These are phyloP conservation scores for Trachelus stipa DNA, from an alignment of 2,888 invertebrate species.

Conservation along the genomic window DNA sequence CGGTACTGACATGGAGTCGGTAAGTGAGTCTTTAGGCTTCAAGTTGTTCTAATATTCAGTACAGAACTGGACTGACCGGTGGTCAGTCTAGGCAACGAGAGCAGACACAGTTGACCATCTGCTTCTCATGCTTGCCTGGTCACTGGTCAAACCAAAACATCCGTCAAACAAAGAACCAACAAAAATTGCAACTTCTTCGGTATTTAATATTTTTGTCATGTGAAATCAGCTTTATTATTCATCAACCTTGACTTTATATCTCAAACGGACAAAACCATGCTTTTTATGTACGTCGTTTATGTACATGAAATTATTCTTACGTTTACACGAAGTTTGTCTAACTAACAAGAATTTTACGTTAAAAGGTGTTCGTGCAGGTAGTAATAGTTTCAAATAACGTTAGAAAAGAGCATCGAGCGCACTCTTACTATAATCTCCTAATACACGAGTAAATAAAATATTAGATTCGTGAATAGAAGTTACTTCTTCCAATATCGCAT, in stretches of 20 bases:
- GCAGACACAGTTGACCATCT: background rate
- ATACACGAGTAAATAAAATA: constrained; percentile 3
- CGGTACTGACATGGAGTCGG: constrained; percentile 3
- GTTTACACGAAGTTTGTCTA: background rate
- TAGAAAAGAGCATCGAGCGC: background rate
- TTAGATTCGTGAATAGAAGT: background rate
- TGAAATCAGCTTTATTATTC: background rate
- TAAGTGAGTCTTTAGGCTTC: background rate
- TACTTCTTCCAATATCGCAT: background rate
- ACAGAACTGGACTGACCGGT: constrained; percentile 27
- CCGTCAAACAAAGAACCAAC: constrained; percentile 46
- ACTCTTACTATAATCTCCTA: background rate
- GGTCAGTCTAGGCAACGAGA: constrained; percentile 21
- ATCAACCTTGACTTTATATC: background rate
- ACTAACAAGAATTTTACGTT: background rate
- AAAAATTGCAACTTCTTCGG: constrained; percentile 11
- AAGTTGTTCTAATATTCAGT: background rate
- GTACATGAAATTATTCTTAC: background rate
- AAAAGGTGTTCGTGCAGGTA: background rate
- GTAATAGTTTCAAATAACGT: background rate
- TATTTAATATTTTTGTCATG: background rate
- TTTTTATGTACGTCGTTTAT: background rate
- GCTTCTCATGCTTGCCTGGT: constrained; percentile 48
- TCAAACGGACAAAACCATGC: background rate
- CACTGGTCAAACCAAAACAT: constrained; percentile 56